Conservation (phyloP, 1,140 invertebrate species). For the Melipona quadrifasciata region DNA sequence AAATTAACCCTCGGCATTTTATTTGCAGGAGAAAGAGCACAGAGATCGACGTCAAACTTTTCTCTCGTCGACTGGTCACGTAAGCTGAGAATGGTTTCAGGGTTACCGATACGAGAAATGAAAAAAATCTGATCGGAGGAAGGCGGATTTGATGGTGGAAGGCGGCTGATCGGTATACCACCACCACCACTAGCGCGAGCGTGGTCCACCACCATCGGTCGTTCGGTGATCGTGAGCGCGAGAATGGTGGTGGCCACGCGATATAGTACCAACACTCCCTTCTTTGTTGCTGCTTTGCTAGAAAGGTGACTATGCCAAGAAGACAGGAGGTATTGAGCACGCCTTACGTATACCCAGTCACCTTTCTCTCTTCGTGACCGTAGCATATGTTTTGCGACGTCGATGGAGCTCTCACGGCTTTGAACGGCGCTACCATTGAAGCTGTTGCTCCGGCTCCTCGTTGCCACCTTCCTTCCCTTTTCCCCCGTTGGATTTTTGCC, state of each 20-base stretch:
- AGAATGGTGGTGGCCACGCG: slow-evolving; percentile 58
- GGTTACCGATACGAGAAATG: slow-evolving; percentile 48
- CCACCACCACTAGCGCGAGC: background rate
- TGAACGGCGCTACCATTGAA: slow-evolving; percentile 57
- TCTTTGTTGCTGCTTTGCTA: slow-evolving; percentile 75
- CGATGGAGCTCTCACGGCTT: slow-evolving; percentile 74
- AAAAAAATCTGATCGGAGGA: slow-evolving; percentile 40
- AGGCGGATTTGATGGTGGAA: slow-evolving; percentile 46
- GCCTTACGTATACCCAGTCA: slow-evolving; percentile 74
- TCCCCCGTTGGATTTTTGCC: slow-evolving; percentile 12
- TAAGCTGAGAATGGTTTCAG: slow-evolving; percentile 53
- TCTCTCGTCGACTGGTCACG: background rate
- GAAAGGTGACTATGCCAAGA: slow-evolving; percentile 79
- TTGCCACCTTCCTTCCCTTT: background rate
- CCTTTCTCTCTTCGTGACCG: slow-evolving; percentile 80
- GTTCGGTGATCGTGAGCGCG: slow-evolving; percentile 36
- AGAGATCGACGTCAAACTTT: slow-evolving; percentile 16
- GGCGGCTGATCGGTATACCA: slow-evolving; percentile 7
- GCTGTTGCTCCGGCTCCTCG: slow-evolving; percentile 39
- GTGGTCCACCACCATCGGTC: slow-evolving; percentile 12
- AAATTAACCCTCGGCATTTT: slow-evolving; percentile 16
- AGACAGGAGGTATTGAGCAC: slow-evolving; percentile 77
- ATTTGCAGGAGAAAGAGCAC: background rate
- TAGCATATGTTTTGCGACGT: slow-evolving; percentile 76
- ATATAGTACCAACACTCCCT: slow-evolving; percentile 68